These are phyloP conservation scores for Corythornis leucogaster DNA, from an alignment of 2,797 vertebrate genomes.

Conservation along the genomic window DNA sequence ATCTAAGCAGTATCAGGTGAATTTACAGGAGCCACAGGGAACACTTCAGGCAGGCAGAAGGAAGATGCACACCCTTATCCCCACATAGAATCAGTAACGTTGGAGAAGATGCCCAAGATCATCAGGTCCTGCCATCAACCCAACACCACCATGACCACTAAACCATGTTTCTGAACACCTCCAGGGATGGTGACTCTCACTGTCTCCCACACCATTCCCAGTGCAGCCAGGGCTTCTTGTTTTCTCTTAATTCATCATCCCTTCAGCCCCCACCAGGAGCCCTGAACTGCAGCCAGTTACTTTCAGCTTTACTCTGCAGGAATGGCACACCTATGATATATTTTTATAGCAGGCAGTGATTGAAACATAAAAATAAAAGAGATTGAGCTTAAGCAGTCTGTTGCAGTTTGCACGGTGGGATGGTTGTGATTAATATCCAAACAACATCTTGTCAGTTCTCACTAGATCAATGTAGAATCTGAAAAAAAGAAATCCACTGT, in stretches of 20 bases:
- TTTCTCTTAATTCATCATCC: neutral
- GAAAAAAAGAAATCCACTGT: neutral
- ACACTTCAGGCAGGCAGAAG: no score
- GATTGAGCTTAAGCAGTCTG: neutral
- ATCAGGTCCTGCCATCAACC: no score
- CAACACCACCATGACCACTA: no score
- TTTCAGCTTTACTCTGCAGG: neutral
- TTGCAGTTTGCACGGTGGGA: neutral
- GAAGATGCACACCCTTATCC: no score
- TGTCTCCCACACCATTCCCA: neutral
- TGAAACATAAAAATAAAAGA: neutral
- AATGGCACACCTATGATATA: neutral
- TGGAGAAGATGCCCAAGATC: no score
- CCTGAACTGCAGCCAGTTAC: neutral
- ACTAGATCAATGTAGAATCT: neutral
- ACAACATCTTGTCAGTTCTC: neutral
- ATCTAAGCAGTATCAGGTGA: rapidly evolving
- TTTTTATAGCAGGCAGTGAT: neutral
- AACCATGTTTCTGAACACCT: no score
- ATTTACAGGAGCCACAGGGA: neutral
- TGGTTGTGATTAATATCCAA: neutral
- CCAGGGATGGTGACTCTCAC: no score
- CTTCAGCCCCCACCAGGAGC: neutral
- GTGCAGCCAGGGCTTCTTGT: neutral
- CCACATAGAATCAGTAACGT: no score